Evolutionary conservation across 1,140 invertebrate species (phyloP).

Genomic region (Drosophila cardini): DNA sequence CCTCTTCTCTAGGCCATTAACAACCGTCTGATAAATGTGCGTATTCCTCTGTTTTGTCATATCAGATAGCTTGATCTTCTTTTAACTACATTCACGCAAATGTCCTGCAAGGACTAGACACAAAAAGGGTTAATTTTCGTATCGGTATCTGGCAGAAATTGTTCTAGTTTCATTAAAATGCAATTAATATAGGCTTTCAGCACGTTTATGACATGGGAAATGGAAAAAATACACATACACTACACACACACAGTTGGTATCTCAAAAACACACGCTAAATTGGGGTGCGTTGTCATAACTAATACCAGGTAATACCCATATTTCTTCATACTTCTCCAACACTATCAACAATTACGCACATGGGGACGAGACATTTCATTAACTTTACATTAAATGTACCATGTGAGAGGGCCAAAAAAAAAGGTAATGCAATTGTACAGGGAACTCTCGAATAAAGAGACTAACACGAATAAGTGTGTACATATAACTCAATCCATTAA

Average conservation of each 20-base stretch:
- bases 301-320: slow-evolving; percentile 46
- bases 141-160: slow-evolving; percentile 23
- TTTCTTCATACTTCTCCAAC: background rate
- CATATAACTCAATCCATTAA: slow-evolving; percentile 82
- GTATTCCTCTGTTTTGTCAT: slow-evolving; percentile 26
- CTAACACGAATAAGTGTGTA: slow-evolving; percentile 9
- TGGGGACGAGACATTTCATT: slow-evolving; percentile 62
- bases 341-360: slow-evolving; percentile 59
- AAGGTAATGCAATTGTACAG: slow-evolving; percentile 50
- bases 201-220: slow-evolving; percentile 54
- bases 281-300: slow-evolving; percentile 78
- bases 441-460: slow-evolving; percentile 33
- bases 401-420: slow-evolving; percentile 28
- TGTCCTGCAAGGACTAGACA: background rate
- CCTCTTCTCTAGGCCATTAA: slow-evolving; percentile 25
- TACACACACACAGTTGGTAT: background rate
- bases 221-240: too few species aligned
- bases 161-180: slow-evolving; percentile 75
- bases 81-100: slow-evolving; percentile 25
- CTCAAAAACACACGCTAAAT: slow-evolving; percentile 24
- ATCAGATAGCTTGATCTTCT: slow-evolving; percentile 32
- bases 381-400: slow-evolving; percentile 70
- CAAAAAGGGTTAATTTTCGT: slow-evolving; percentile 50
- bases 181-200: slow-evolving; percentile 81
- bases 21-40: slow-evolving; percentile 40